Base-by-base conservation (phyloP, 2,113 vertebrate species). In the Abramis brama region DNA sequence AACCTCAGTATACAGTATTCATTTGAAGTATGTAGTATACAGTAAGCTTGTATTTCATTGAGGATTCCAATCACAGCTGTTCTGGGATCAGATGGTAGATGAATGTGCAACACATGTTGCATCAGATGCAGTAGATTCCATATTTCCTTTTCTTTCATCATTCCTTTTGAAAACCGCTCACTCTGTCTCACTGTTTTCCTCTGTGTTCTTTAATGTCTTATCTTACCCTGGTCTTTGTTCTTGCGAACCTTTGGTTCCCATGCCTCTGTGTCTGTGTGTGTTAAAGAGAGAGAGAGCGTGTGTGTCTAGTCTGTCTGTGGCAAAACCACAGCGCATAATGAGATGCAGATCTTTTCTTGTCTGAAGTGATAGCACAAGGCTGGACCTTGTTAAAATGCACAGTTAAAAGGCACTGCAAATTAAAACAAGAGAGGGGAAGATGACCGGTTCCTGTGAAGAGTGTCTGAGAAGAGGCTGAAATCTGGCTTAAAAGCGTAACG, bases 311-410 rank as follows among this genome's bases (percentile, higher is more conserved):
- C n/a, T 81, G 78, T 59, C 62, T 70, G 45, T 70, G 62, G 62
- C 6, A 3, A 82, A 70, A 82, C 75, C 55, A 50, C 73, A n/a
- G 59, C 13, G 9, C 27, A 2, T 87, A 89, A 85, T 60, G 25
- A 85, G 86, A 47, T 6, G n/a, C 83, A 87, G 88, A 85, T 80
- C 43, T 75, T 36, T 85, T 85, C 79, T 83, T 86, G 79, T 79
- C 68, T 84, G 59, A 30, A 66, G 36, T 10, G 74, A 77, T 23
- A 25, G 43, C n/a, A 60, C 64, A 33, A 47, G 39, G 13, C 55
- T 76, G 36, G 55, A 36, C n/a, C 45, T 12, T 39, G 19, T 62
- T 74, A 30, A 33, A 19, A 30, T 50, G 27, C 21, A 30, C 23
- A 19, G 19, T 8, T 15, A 83, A 30, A 64, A 12, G 59, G 50